Conservation (phyloP, 2,797 vertebrate genomes). For the Anabas testudineus region DNA sequence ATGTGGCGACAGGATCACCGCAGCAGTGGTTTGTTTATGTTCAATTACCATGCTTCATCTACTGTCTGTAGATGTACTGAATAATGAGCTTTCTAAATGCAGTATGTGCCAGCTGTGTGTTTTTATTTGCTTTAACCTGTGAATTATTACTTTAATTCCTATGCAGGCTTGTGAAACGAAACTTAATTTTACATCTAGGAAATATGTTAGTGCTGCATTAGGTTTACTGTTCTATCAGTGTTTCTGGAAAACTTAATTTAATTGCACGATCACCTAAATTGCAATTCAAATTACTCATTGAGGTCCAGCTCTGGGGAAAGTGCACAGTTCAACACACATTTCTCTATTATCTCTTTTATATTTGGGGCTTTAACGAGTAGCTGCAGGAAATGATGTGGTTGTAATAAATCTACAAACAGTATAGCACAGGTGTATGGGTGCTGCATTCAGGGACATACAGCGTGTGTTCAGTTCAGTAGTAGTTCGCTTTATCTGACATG, state of each 20-base stretch:
- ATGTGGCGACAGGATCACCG: constrained; percentile 25
- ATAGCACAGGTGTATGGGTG: too few species aligned
- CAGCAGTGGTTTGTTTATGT: constrained; percentile 23
- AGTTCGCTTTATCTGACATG: background rate
- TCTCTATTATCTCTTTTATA: background rate
- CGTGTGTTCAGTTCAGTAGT: background rate
- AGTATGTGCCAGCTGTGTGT: background rate
- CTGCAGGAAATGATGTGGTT: background rate
- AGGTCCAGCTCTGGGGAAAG: too few species aligned
- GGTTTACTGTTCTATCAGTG: too few species aligned
- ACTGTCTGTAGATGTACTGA: background rate
- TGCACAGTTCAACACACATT: background rate
- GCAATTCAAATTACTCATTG: background rate
- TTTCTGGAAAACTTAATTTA: background rate
- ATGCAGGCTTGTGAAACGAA: background rate
- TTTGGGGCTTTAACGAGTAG: too few species aligned
- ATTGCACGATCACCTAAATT: background rate
- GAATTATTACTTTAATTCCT: background rate
- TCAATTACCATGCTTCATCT: background rate
- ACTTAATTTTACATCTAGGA: background rate
- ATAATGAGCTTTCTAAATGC: background rate
- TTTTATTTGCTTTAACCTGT: background rate
- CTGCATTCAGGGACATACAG: background rate
- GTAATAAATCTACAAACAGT: too few species aligned
- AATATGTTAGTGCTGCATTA: background rate